Evolutionary conservation across 2,797 vertebrate species (phyloP).

Genomic region (Scleropages formosus): DNA sequence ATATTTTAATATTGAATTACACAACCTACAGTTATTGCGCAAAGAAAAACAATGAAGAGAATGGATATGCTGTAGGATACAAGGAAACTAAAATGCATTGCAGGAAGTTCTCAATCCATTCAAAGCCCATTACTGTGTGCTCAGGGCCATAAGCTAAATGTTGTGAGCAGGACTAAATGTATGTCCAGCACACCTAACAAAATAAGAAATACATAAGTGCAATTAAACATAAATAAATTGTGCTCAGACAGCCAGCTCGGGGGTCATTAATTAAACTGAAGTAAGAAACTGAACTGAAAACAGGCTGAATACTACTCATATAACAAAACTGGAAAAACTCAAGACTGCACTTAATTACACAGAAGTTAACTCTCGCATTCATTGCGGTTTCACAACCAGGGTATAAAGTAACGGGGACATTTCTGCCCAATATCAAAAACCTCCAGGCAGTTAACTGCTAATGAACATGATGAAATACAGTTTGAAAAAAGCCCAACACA

Average conservation of each 20-base stretch:
- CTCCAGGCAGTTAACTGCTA: slow-evolving; percentile 24
- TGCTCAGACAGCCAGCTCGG: slow-evolving; percentile 38
- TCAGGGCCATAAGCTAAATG: slow-evolving; percentile 49
- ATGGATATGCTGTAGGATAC: slow-evolving; percentile 46
- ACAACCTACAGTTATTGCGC: slow-evolving; percentile 34
- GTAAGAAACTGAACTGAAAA: slow-evolving; percentile 46
- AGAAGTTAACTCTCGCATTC: slow-evolving; percentile 41
- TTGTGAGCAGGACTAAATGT: slow-evolving; percentile 51
- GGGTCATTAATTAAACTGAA: slow-evolving; percentile 51
- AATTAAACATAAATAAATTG: slow-evolving; percentile 67
- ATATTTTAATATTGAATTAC: slow-evolving; percentile 8
- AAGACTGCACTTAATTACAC: slow-evolving; percentile 38
- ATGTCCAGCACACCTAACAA: slow-evolving; percentile 50
- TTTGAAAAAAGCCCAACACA: slow-evolving; percentile 45
- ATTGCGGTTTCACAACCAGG: slow-evolving; percentile 33
- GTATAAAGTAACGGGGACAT: slow-evolving; percentile 34
- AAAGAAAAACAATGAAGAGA: slow-evolving; percentile 53
- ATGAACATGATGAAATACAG: slow-evolving; percentile 43
- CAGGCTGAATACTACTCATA: slow-evolving; percentile 39
- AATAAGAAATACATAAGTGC: slow-evolving; percentile 48
- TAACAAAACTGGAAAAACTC: slow-evolving; percentile 42
- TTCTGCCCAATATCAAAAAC: slow-evolving; percentile 50
- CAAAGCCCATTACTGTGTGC: slow-evolving; percentile 42
- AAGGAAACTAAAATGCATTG: slow-evolving; percentile 53
- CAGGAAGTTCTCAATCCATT: slow-evolving; percentile 53